These are phyloP conservation scores for Eupithecia inturbata DNA, from an alignment of 2,888 invertebrate genomes.

Conservation along the genomic window DNA sequence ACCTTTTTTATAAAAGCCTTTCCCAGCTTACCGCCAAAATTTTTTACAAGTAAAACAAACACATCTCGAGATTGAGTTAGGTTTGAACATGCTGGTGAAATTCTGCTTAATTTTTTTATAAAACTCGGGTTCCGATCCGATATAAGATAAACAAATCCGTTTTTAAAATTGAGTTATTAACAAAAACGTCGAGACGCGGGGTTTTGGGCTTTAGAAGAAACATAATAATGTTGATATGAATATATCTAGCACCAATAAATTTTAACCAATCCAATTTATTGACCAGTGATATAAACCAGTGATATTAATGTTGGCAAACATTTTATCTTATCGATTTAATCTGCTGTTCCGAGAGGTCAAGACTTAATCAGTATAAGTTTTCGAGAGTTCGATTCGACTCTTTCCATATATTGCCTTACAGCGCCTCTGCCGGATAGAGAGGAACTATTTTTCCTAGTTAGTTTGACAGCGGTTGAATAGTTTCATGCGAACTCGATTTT, in stretches of 20 bases:
- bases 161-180: constrained; percentile 29
- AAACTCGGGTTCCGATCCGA: background rate
- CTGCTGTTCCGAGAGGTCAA: background rate
- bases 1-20: background rate
- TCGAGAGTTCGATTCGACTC: too few species aligned
- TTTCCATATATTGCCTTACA: too few species aligned
- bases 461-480: too few species aligned
- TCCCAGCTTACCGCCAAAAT: background rate
- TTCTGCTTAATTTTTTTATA: background rate
- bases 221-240: too few species aligned
- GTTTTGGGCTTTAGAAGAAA: background rate
- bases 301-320: background rate
- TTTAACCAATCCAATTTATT: background rate
- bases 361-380: background rate
- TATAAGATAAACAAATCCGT: background rate
- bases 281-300: too few species aligned
- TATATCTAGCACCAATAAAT: too few species aligned
- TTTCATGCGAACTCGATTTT: too few species aligned
- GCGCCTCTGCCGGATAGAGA: too few species aligned
- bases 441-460: too few species aligned
- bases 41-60: background rate
- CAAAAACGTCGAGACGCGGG: constrained; percentile 4
- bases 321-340: constrained; percentile 5
- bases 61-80: background rate
- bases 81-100: background rate